A percentile compares a stretch with the other conserved stretches of the same genome.
Evolutionary conservation across 1,140 invertebrate species (phyloP).

Genomic region (Halictus rubicundus): DNA sequence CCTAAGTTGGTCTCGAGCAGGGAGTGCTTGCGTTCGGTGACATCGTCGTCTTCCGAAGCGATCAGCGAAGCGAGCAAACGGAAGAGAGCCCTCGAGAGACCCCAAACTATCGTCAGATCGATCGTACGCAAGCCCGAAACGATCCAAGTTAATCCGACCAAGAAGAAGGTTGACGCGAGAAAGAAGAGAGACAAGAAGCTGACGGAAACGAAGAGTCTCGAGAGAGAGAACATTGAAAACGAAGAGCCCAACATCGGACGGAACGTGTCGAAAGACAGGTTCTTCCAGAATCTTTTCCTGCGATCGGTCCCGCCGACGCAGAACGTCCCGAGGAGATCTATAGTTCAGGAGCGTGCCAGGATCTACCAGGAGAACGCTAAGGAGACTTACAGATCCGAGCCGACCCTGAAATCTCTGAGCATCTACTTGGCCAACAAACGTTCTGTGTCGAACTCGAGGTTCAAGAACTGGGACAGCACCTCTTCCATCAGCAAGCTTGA

Average conservation of each 20-base stretch:
- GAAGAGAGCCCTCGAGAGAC: slow-evolving; percentile 64
- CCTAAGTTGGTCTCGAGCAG: slow-evolving; percentile 36
- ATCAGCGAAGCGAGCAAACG: slow-evolving; percentile 41
- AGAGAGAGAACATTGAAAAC: slow-evolving; percentile 25
- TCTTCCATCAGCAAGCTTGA: slow-evolving; percentile 77
- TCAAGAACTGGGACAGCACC: slow-evolving; percentile 83
- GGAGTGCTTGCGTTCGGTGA: slow-evolving; percentile 35
- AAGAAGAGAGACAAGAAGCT: slow-evolving; percentile 65
- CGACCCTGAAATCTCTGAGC: slow-evolving; percentile 82
- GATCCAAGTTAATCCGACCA: slow-evolving; percentile 48
- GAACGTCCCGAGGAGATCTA: slow-evolving; percentile 76
- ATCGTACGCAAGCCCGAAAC: slow-evolving; percentile 64
- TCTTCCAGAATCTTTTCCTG: slow-evolving; percentile 87
- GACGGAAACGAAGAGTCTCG: neutral
- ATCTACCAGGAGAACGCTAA: slow-evolving; percentile 82
- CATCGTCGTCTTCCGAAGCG: slow-evolving; percentile 19
- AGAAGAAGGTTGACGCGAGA: slow-evolving; percentile 68
- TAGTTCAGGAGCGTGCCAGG: slow-evolving; percentile 84
- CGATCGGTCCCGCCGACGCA: slow-evolving; percentile 76
- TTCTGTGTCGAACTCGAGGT: slow-evolving; percentile 87
- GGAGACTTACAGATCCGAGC: slow-evolving; percentile 79
- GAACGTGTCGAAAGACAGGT: slow-evolving; percentile 77
- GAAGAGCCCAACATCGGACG: neutral
- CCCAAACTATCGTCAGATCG: slow-evolving; percentile 60
- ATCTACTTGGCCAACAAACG: slow-evolving; percentile 85